Percentiles rank a stretch among this genome's conserved stretches.
phyloP scores from a whole-genome alignment of 2,113 vertebrate species.

The Climacteris rufus region DNA sequence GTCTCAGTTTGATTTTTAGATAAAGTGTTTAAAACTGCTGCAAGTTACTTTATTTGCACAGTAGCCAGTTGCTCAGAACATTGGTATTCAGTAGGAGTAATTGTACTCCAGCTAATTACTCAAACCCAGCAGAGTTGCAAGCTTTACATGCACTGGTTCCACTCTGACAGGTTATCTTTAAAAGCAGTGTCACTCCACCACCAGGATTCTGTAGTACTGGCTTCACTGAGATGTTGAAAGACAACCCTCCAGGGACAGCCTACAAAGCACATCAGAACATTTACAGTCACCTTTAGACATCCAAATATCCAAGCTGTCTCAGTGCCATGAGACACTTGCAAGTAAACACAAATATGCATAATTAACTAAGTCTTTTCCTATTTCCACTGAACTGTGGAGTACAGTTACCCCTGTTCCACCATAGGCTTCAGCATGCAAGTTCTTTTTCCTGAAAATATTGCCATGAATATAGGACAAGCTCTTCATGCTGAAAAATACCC shows the following conservation, averaged over 20 bases:
- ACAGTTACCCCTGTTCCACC: neutral
- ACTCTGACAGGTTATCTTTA: neutral
- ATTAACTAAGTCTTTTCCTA: neutral
- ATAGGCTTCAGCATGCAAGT: neutral
- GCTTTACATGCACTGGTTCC: neutral
- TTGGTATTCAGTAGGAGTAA: neutral
- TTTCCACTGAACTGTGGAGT: neutral
- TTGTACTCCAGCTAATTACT: neutral
- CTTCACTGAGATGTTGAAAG: neutral
- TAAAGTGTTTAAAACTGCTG: neutral
- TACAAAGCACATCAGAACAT: neutral
- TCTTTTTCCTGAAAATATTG: neutral
- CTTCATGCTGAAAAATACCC: neutral
- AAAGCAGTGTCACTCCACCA: neutral
- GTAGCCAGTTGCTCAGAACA: neutral
- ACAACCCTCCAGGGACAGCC: neutral
- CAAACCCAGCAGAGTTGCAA: neutral
- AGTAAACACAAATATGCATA: neutral
- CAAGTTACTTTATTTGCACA: neutral
- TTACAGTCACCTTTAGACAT: neutral
- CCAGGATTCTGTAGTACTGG: neutral
- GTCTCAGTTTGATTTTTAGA: neutral
- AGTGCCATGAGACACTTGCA: neutral
- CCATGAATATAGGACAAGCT: neutral
- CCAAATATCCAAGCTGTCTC: neutral